A percentile compares a stretch with the other conserved stretches of the same genome.
Evolutionary conservation across 92 coral and sea anemone genomes (phyloP).

Genomic region (Epizoanthus rinbou): DNA sequence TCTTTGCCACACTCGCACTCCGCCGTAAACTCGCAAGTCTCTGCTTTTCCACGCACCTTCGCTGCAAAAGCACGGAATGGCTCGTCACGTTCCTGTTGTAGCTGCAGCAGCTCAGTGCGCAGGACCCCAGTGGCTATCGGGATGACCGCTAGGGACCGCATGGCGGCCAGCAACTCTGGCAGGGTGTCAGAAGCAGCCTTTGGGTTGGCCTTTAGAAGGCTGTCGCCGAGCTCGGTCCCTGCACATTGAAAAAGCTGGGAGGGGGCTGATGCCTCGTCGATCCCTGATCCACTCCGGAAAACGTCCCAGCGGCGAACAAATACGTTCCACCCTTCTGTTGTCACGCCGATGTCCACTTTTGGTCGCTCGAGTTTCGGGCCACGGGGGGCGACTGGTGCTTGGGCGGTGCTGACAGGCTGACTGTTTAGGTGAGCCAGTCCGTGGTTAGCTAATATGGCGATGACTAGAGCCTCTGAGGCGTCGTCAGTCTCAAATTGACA

Average conservation of each 20-base stretch:
- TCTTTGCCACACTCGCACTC: conserved; percentile 52
- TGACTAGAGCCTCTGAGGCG: conserved; percentile 13
- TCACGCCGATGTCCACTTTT: conserved; percentile 52
- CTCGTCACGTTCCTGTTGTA: conserved; percentile 61
- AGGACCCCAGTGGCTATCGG: conserved; percentile 71
- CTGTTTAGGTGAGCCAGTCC: conserved; percentile 30
- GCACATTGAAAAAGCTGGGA: conserved; percentile 69
- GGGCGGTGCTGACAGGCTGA: conserved; percentile 13
- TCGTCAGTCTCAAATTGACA: conserved; percentile 25
- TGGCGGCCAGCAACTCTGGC: conserved; percentile 54
- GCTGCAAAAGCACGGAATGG: conserved; percentile 52
- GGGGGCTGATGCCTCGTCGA: conserved; percentile 62
- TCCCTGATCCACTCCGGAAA: conserved; percentile 64
- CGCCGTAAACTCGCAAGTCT: conserved; percentile 51
- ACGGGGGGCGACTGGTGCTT: conserved; percentile 6
- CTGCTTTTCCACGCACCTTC: conserved; percentile 62
- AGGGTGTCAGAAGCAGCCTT: conserved; percentile 49
- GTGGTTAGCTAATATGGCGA: conserved; percentile 16
- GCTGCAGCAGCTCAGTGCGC: conserved; percentile 72
- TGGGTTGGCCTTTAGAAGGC: conserved; percentile 65
- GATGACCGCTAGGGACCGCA: conserved; percentile 78
- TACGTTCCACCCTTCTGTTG: conserved; percentile 64
- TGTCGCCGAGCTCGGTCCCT: conserved; percentile 65
- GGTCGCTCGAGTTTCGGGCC: conserved; percentile 25
- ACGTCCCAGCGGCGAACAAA: conserved; percentile 73